Evolutionary conservation across 1,140 invertebrate species (phyloP).

Genomic region (Proales similis): DNA sequence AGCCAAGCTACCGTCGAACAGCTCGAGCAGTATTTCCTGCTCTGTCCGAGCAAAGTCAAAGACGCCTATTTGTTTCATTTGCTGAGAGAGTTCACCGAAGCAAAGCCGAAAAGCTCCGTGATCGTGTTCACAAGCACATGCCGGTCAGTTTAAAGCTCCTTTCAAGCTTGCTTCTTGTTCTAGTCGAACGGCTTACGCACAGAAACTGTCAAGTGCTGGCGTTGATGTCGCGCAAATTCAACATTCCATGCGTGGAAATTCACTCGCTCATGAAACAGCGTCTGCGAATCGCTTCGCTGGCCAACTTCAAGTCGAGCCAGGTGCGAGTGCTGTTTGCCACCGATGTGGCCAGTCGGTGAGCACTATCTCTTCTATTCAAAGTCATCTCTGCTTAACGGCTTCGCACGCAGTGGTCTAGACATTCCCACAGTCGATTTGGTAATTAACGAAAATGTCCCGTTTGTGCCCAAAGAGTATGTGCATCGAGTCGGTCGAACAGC

Average conservation of each 20-base stretch:
- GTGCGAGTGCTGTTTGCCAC: constrained; percentile 52
- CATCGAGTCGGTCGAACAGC: constrained; percentile 54
- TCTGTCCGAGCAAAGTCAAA: constrained; percentile 77
- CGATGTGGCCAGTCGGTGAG: constrained; percentile 52
- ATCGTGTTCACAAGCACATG: constrained; percentile 90
- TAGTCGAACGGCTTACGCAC: too few species aligned
- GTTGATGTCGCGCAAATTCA: constrained; percentile 74
- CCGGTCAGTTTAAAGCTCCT: constrained; percentile 62
- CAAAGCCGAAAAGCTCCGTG: constrained; percentile 68
- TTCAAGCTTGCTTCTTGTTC: neutral
- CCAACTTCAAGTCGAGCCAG: constrained; percentile 52
- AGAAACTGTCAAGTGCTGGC: constrained; percentile 52
- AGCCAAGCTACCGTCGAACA: constrained; percentile 68
- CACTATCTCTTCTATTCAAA: constrained; percentile 5
- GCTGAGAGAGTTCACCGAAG: constrained; percentile 66
- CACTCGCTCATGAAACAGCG: constrained; percentile 59
- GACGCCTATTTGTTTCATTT: constrained; percentile 88
- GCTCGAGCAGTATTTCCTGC: constrained; percentile 77
- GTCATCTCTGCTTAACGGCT: neutral
- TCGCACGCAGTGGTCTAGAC: constrained; percentile 52
- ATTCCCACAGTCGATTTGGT: constrained; percentile 53
- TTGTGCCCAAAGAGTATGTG: constrained; percentile 51
- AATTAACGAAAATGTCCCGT: constrained; percentile 55
- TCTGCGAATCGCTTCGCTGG: constrained; percentile 46
- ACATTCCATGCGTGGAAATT: constrained; percentile 71